These are phyloP conservation scores for Odocoileus hemionus DNA, from an alignment of 2,113 vertebrate species.

Conservation along the genomic window DNA sequence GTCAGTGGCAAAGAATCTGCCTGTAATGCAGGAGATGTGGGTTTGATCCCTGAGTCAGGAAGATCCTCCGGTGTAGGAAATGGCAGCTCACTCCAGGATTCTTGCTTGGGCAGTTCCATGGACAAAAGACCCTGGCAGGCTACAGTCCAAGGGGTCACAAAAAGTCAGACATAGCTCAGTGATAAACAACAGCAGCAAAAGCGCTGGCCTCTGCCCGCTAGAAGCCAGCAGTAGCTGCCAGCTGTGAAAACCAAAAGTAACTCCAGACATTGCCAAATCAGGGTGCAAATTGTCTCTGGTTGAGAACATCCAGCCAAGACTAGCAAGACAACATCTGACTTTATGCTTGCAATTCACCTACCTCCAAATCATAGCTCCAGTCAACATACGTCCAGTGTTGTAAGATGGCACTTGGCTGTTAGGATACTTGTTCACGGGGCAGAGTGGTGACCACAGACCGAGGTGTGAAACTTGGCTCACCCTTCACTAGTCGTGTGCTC, in stretches of 20 bases:
- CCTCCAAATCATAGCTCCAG: neutral
- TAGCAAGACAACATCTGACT: neutral
- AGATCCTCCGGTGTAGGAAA: neutral
- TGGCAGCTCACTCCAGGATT: neutral
- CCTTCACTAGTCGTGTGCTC: neutral
- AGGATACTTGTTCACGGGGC: neutral
- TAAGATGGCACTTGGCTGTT: neutral
- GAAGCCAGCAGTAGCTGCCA: neutral
- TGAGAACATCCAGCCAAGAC: neutral
- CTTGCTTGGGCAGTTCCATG: neutral
- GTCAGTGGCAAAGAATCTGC: neutral
- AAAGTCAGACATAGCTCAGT: neutral
- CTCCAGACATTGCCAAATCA: neutral
- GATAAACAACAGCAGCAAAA: neutral
- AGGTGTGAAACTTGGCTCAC: neutral
- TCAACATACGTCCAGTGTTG: neutral
- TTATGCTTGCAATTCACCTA: neutral
- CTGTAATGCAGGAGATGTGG: neutral
- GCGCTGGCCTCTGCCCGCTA: neutral
- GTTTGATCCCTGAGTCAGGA: neutral
- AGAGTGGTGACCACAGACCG: neutral
- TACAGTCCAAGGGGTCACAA: neutral
- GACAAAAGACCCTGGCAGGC: neutral
- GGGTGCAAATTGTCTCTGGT: neutral
- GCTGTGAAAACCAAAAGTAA: neutral